Base-by-base conservation (phyloP, 2,113 vertebrate species). In the Agapornis roseicollis region DNA sequence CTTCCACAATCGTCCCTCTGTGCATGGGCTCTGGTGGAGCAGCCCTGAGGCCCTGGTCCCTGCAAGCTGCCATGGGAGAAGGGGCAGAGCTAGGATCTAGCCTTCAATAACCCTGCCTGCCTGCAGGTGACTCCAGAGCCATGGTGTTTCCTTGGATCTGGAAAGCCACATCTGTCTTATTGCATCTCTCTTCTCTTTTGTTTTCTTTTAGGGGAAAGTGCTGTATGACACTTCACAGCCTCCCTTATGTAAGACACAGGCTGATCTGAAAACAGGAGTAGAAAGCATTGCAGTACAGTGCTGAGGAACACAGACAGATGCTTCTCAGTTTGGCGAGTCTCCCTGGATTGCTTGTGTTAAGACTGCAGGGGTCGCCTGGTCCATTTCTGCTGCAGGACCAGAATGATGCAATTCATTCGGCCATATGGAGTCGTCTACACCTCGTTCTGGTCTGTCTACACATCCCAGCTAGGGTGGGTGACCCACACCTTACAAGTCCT, bases 381-480 rank as follows among this genome's bases (percentile, higher is more conserved):
- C 53, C 29, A 0, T 22, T 80, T 19, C 19, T 39, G 19, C 15
- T 46, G 39, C 15, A 69, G 47, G 33, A 47, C 14, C 41, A 13
- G 13, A 39, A 35, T 1, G 4, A 23, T 49, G 33, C 71, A 82
- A 76, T 71, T 81, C 69, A 58, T 81, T 49, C 37, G 65, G 25
- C 11, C 52, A 85, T 25, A 66, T 12, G 31, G 44, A 85, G 81
- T 24, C 1, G 9, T 31, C 33, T 58, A 23, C 42, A 44, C 13
- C 17, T 56, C 35, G 55, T 70, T 49, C 33, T 63, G 24, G 29
- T 25, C 46, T 23, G 27, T 25, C 46, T 23, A 20, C 5, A 9
- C 4, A 5, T 19, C 55, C 0, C 0, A 79, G 50, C 9, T 37
- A 49, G 33, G 17, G 33, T 10, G 42, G 15, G 39, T 33, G 50